Conservation (phyloP, 2,888 invertebrate species). For the Sphinx pinastri region DNA sequence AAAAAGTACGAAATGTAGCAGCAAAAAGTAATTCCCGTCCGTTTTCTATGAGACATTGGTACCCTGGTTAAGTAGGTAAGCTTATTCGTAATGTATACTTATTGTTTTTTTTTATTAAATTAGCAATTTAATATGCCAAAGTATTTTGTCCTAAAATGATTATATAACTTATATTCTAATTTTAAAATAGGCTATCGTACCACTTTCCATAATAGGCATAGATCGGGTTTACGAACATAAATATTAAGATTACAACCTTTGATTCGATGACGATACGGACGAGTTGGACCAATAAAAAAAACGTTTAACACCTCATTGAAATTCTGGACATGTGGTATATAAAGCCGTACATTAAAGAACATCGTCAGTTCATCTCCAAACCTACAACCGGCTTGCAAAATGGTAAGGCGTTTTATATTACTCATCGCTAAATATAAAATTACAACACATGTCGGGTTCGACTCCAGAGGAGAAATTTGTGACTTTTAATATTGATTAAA, state of each 20-base stretch:
- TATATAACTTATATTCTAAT: no score
- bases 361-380: constrained; percentile 53
- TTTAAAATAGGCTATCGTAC: no score
- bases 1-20: no score
- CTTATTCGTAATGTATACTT: no score
- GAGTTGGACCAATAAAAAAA: constrained; percentile 31
- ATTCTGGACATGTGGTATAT: constrained; percentile 57
- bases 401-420: constrained; percentile 50
- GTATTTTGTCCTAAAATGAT: not conserved
- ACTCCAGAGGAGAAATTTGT: no score
- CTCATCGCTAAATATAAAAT: constrained; percentile 1
- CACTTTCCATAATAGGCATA: no score
- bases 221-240: not conserved
- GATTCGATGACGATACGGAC: constrained; percentile 42
- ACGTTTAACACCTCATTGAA: constrained; percentile 43
- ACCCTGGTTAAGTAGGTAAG: no score
- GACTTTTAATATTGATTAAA: no score
- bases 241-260: constrained; percentile 30
- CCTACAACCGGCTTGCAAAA: constrained; percentile 54
- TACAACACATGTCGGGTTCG: not conserved
- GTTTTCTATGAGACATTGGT: no score
- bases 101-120: no score
- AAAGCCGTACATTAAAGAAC: constrained; percentile 44
- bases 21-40: no score
- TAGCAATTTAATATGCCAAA: no score